Evolutionary conservation across 1,140 invertebrate species (phyloP), one percentile per base, ranked within the genome.

Genomic region (Paraescarpia echinospica): DNA sequence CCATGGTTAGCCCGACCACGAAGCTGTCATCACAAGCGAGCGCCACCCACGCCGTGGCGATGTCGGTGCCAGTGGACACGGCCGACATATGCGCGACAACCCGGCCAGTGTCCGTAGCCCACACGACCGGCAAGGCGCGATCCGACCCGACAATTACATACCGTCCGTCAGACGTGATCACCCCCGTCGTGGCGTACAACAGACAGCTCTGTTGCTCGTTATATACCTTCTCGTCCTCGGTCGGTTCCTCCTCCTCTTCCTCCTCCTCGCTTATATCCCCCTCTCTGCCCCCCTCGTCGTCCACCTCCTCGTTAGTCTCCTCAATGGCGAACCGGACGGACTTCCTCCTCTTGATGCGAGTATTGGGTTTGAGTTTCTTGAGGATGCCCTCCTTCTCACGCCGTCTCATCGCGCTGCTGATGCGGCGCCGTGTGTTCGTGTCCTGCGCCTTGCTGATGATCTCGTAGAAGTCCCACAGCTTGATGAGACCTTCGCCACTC

Each of bases 381-480:
- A 35, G 89, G 35, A 35, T 90, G 14, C 35, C 35, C n/a, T 90
- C 89, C 89, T 90, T 90, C 89, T 90, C 89, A 12, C 34, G 33
- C 35, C 89, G 89, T 12, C 89, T 90, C 14, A 90, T 90, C 18
- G 35, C 89, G 33, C 89, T 90, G 35, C 35, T 90, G 35, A 34
- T 77, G 59, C 59, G 59, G 12, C 59, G 59, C 22, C n/a, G 18
- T 2, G 34, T 90, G 89, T 90, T 34, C 89, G n/a, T 34, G 35
- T 90, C 89, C 89, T 90, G 33, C 4, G 89, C 89, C 34, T 35
- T 34, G 89, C 18, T 90, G 48, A 91, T 51, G 34, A 91, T 33
- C 4, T 35, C 33, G 91, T 91, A 59, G 91, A 91, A 35, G 91
- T 91, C 48, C 91, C 91, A 91, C 34, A 91, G 34, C 41, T 91